phyloP scores from a whole-genome alignment of 1,140 invertebrate species.

The Drosophila mauritiana region DNA sequence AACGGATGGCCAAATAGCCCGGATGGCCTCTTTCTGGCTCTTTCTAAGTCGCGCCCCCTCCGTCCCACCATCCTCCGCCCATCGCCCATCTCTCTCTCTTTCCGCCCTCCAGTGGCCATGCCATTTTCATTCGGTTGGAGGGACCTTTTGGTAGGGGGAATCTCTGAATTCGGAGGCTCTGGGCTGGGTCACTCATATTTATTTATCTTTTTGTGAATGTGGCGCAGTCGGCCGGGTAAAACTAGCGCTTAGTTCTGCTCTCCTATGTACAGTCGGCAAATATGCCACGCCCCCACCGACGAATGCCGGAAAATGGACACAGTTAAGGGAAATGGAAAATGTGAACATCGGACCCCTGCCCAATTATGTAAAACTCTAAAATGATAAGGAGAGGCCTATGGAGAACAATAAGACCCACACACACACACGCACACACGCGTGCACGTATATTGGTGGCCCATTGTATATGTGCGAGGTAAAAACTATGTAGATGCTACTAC shows the following conservation, averaged over 20 bases:
- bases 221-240: conserved; percentile 61
- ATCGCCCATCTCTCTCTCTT: background rate
- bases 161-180: background rate
- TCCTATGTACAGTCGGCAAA: conserved; percentile 41
- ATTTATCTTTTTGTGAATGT: conserved; percentile 78
- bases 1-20: conserved; percentile 46
- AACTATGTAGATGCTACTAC: conserved; percentile 42
- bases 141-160: background rate
- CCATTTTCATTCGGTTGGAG: conserved; percentile 3
- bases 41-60: background rate
- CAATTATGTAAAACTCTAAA: conserved; percentile 82
- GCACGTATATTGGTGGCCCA: no score
- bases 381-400: conserved; percentile 64
- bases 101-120: background rate
- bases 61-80: background rate
- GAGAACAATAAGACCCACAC: conserved; percentile 16
- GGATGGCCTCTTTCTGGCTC: background rate
- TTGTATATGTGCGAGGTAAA: conserved; percentile 29
- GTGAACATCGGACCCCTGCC: conserved; percentile 9
- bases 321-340: background rate
- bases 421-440: background rate
- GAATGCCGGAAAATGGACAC: conserved; percentile 18
- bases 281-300: conserved; percentile 67
- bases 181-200: conserved; percentile 72
- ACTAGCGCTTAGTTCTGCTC: conserved; percentile 45